Evolutionary conservation across 2,888 invertebrate genomes (phyloP).

Genomic region (Sinodicranocentrus sp.): DNA sequence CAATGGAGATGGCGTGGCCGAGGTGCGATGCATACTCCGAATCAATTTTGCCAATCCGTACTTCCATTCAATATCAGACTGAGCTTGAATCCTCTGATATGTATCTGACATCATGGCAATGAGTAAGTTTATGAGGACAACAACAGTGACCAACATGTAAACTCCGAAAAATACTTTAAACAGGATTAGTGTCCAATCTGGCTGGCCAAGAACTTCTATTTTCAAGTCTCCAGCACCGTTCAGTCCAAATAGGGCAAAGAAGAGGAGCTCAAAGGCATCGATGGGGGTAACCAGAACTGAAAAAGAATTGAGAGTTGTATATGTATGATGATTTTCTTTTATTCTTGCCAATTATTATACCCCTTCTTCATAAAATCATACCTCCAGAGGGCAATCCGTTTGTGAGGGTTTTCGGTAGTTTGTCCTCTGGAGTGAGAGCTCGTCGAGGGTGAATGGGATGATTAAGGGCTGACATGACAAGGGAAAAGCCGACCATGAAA

Average conservation of each 20-base stretch:
- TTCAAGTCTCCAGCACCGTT: constrained; percentile 91
- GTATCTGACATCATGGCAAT: constrained; percentile 99
- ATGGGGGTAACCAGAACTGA: constrained; percentile 93
- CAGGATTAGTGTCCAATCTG: constrained; percentile 88
- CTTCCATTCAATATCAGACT: constrained; percentile 99
- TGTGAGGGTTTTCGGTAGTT: constrained; percentile 74
- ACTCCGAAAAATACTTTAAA: constrained; percentile 96
- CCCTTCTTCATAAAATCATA: not conserved
- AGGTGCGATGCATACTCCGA: constrained; percentile 98
- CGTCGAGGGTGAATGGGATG: constrained; percentile 83
- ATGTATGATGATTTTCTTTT: no score
- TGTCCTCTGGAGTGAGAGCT: constrained; percentile 41
- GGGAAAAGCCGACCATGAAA: constrained; percentile 99
- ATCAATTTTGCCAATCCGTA: constrained; percentile 99
- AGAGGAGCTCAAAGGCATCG: constrained; percentile 97
- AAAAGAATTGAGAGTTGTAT: no score
- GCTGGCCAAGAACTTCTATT: constrained; percentile 79
- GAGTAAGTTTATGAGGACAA: constrained; percentile 98
- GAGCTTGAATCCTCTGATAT: constrained; percentile 98
- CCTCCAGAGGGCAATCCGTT: constrained; percentile 77
- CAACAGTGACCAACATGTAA: constrained; percentile 98
- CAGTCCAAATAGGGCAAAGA: constrained; percentile 98
- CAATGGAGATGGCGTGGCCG: constrained; percentile 97
- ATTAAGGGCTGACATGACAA: constrained; percentile 97
- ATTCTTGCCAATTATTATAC: not conserved